Evolutionary conservation across 2,797 vertebrate genomes (phyloP), one percentile per base, ranked within the genome.

Genomic region (Macrochelys suwanniensis): DNA sequence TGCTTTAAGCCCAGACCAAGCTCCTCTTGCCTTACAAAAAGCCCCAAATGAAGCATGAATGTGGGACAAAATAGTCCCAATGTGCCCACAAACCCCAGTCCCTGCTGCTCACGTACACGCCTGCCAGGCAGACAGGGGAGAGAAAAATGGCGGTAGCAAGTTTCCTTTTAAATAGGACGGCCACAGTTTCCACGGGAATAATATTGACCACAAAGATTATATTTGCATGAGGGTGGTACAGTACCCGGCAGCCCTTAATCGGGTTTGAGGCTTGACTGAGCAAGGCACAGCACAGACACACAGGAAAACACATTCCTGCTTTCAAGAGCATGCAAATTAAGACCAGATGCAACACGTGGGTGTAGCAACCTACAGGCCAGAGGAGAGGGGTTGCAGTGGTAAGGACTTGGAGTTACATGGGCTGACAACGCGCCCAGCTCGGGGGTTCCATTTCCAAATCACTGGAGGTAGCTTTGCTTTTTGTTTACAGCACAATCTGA

Each of bases 401-500:
- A 80, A 81, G 89, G 91, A 74, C 0, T 26, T 37, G 88, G 84
- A 91, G 1, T 49, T 3, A 33, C 12, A 4, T 47, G 4, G 92
- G 90, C 90, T 82, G 96, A 82, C 4, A 80, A 86, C 1, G 89
- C 21, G 89, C 3, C 0, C 57, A 1, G 93, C 51, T n/a, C 84
- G 95, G 51, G 10, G 93, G 94, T 92, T 25, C 23, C 21, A 54
- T 54, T 71, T 93, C 97, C 95, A 97, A 97, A 91, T 90, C 96
- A 45, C 96, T 96, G 95, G 85, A 91, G 89, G 87, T 89, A 74
- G 61, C 96, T 94, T 65, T 45, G 96, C 86, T 85, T 93, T 92
- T 90, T 85, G 95, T 95, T 97, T 95, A 93, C 91, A 91, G 13
- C 88, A 91, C 84, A 94, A 95, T 92, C 84, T 94, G 95, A 97